A percentile compares a stretch with the other conserved stretches of the same genome.
Conservation (phyloP, 1,140 invertebrate species). For the Myzus persicae region DNA sequence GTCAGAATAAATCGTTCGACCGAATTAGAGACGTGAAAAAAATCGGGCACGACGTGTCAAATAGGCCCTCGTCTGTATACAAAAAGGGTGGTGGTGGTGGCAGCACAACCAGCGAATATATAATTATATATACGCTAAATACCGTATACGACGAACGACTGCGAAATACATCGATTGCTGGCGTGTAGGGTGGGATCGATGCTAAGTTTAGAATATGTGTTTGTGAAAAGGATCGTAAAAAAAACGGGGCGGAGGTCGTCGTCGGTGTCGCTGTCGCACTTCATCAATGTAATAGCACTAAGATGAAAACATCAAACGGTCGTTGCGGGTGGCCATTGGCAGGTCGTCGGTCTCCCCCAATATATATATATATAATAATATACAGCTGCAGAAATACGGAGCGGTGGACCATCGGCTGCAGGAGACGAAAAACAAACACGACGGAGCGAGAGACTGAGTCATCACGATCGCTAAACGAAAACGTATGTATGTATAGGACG, state of each 20-base stretch:
- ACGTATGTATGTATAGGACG: not conserved
- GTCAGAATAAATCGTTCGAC: not conserved
- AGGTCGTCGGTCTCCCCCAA: not conserved
- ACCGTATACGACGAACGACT: not conserved
- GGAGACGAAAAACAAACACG: conserved; percentile 32
- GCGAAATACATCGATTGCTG: not conserved
- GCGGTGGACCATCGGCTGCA: not conserved
- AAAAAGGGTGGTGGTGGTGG: not conserved
- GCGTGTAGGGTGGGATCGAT: not conserved
- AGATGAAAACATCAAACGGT: conserved; percentile 25
- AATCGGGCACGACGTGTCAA: not conserved
- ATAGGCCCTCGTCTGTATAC: not conserved
- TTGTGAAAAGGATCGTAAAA: conserved; percentile 8
- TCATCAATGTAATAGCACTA: not conserved
- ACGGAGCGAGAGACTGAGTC: not conserved
- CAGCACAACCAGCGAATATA: not conserved
- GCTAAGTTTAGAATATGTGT: not conserved
- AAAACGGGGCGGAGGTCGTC: not conserved
- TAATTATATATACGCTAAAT: not conserved
- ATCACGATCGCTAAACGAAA: not conserved
- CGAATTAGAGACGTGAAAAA: not conserved
- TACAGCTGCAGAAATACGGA: not conserved
- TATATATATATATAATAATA: not conserved
- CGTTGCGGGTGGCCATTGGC: not conserved
- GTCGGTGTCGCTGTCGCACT: not conserved